Evolutionary conservation across 2,888 invertebrate genomes (phyloP), one percentile per base, ranked within the genome.

Genomic region (Serripes groenlandicus): DNA sequence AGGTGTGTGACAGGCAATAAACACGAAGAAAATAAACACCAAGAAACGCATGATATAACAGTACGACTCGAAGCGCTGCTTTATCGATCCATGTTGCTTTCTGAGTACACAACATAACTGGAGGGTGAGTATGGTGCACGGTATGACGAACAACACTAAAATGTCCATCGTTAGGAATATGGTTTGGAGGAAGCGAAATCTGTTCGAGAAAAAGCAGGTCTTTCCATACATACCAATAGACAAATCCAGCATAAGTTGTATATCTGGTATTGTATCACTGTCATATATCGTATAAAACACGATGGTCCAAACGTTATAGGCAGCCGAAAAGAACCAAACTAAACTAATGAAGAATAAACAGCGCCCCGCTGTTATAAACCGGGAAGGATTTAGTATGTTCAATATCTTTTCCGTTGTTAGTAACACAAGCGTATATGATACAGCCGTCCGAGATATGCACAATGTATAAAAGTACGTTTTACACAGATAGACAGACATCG

Each of bases 251-350:
- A 75, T 37, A 3, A 75, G 54, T 15, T 77, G 68, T 21, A 82
- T 62, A 9, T 74, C 52, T 23, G 84, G 75, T 5, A 85, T 71
- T 26, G 66, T 78, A 37, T 86, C 78, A 72, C 75, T 78, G 70
- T 86, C 81, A 35, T 86, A 86, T 21, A 86, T 80, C 3, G 89
- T 89, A 73, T 90, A 92, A 42, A 92, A 86, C 7, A 92, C 91
- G 28, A 92, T 89, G 32, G 91, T 86, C 93, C 93, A 93, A 28
- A 93, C 89, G 81, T 93, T 93, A 78, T 92, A 93, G 9, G 93
- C 91, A 0, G 92, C 88, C 0, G 92, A 90, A 78, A 92, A 93
- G 85, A 93, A 93, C 93, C 93, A 93, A 18, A 92, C 88, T 18
- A 93, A 81, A 72, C 91, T 92, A n/a, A 92, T 91, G 58, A 91